These are phyloP conservation scores for Pseudocheirus occidentalis DNA, from an alignment of 2,797 vertebrate genomes.

Conservation along the genomic window DNA sequence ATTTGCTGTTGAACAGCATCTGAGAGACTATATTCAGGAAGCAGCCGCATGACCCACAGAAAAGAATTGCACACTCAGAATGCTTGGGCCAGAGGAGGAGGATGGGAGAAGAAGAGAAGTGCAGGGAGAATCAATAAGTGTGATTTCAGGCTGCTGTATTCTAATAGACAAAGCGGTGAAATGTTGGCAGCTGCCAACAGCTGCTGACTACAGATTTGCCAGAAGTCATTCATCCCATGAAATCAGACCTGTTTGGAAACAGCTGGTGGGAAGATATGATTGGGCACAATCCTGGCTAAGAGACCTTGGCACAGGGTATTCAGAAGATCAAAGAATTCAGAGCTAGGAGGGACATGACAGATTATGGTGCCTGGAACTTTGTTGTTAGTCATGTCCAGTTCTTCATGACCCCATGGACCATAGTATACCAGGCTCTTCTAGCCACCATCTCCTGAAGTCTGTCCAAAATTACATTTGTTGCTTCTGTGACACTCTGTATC, in stretches of 20 bases:
- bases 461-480: not conserved
- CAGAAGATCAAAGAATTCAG: not conserved
- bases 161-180: not conserved
- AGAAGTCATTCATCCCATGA: not conserved
- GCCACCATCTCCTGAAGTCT: not conserved
- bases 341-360: not conserved
- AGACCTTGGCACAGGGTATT: not conserved
- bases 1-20: not conserved
- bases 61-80: not conserved
- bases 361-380: not conserved
- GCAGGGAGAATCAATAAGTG: not conserved
- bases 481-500: not conserved
- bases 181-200: not conserved
- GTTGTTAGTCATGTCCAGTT: not conserved
- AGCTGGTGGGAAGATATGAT: not conserved
- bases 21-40: not conserved
- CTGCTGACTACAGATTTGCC: not conserved
- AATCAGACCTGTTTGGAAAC: not conserved
- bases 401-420: not conserved
- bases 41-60: not conserved
- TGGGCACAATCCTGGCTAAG: not conserved
- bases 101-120: not conserved
- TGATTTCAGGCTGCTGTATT: not conserved
- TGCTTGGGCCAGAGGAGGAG: not conserved
- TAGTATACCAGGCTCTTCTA: not conserved